phyloP scores from a whole-genome alignment of 2,113 vertebrate genomes.

The Xiphorhynchus elegans region DNA sequence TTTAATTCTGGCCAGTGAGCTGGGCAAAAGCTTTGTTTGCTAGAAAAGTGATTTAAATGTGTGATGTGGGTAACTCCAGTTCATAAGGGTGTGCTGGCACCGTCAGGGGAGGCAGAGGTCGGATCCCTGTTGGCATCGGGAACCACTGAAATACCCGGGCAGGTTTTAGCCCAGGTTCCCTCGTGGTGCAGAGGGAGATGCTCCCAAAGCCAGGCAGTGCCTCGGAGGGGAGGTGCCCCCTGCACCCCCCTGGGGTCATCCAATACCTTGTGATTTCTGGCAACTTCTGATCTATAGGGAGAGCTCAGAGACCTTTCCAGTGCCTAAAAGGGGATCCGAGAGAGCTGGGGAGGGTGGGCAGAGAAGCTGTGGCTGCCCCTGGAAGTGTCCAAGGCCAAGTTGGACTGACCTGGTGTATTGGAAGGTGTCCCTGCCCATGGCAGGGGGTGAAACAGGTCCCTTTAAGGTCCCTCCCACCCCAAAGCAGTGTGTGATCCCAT shows the following conservation, averaged over 20 bases:
- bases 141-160: rapidly evolving
- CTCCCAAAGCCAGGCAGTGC: neutral
- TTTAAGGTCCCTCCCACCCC: neutral
- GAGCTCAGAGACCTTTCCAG: neutral
- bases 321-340: neutral
- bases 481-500: neutral
- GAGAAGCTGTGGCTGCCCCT: neutral
- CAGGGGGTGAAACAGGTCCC: neutral
- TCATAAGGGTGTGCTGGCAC: neutral
- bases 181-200: rapidly evolving
- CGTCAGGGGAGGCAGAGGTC: neutral
- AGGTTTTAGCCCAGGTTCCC: neutral
- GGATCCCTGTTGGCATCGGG: too few relatives aligned
- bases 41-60: neutral
- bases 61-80: neutral
- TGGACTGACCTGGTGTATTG: neutral
- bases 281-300: neutral
- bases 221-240: neutral
- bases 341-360: neutral
- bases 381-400: neutral
- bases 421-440: neutral
- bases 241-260: neutral
- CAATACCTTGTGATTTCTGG: neutral
- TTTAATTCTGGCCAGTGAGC: neutral
- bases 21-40: neutral